Conservation (phyloP, 2,888 invertebrate species). For the Aricia artaxerxes region DNA sequence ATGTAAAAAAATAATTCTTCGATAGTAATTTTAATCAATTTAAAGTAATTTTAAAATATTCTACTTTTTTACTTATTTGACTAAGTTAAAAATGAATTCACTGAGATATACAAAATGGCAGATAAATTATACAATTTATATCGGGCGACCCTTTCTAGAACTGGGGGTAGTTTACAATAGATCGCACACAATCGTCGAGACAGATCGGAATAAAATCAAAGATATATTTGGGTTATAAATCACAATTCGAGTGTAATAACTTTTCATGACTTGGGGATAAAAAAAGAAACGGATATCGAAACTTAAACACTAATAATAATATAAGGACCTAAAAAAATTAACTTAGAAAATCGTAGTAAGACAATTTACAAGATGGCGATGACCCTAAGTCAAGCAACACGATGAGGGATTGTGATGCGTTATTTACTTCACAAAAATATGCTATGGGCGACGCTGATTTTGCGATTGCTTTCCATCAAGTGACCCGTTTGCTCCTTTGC, state of each 20-base stretch:
- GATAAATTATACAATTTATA: conserved; percentile 3
- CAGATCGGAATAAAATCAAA: conserved; percentile 14
- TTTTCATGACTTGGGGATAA: neutral
- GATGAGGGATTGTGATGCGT: too few relatives aligned
- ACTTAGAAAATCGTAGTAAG: neutral
- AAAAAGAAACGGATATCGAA: conserved; percentile 1
- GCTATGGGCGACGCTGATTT: too few relatives aligned
- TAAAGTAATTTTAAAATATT: too few relatives aligned
- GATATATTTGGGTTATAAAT: neutral
- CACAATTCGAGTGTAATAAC: neutral
- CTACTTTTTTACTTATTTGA: too few relatives aligned
- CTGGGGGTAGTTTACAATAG: neutral
- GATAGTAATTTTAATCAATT: too few relatives aligned
- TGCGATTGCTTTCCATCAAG: too few relatives aligned
- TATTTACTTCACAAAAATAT: too few relatives aligned
- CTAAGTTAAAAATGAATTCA: neutral
- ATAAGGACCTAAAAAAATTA: neutral
- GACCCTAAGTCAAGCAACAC: too few relatives aligned
- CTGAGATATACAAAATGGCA: neutral
- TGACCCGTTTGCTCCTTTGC: too few relatives aligned
- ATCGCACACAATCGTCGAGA: neutral
- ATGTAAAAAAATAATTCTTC: too few relatives aligned
- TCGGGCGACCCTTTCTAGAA: conserved; percentile 1
- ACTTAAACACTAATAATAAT: neutral
- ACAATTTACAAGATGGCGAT: too few relatives aligned